phyloP scores from a whole-genome alignment of 2,113 vertebrate species.

The Columbina picui region DNA sequence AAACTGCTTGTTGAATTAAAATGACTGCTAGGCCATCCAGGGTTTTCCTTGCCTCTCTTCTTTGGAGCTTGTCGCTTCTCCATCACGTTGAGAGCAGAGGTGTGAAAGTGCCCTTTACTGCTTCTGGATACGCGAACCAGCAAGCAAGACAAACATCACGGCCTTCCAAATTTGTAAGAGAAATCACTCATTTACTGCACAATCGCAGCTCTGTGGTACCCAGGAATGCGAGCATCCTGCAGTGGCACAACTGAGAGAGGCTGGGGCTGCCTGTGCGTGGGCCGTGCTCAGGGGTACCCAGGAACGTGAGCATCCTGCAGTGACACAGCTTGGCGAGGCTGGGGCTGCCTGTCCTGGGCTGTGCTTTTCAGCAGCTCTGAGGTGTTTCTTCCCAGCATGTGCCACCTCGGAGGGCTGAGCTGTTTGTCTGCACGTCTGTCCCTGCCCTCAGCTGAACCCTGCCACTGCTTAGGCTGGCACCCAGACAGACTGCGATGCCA shows the following conservation, averaged over 20 bases:
- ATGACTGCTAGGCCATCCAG: neutral
- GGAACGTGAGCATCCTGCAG: too few species aligned
- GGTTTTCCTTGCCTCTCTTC: neutral
- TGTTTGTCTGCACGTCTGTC: conserved; percentile 7
- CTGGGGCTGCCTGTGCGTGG: neutral
- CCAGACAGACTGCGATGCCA: neutral
- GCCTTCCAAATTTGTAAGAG: neutral
- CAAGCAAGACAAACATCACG: neutral
- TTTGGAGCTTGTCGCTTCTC: neutral
- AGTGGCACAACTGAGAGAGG: neutral
- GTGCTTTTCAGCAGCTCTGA: neutral
- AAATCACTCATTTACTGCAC: neutral
- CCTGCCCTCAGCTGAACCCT: neutral
- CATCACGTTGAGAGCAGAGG: neutral
- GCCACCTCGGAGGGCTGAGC: neutral
- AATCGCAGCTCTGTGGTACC: neutral
- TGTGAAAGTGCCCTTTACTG: neutral
- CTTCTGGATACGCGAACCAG: neutral
- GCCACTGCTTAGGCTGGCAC: neutral
- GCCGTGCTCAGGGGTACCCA: too few species aligned
- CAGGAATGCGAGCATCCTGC: neutral
- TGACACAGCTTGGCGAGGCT: neutral
- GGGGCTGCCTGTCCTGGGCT: neutral
- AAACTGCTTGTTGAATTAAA: neutral
- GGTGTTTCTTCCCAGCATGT: neutral